Percentiles rank a stretch among this genome's conserved stretches.
Evolutionary conservation across 37 sponge, comb jelly and placozoan genomes (phyloP).

Genomic region (Axinella damicornis): DNA sequence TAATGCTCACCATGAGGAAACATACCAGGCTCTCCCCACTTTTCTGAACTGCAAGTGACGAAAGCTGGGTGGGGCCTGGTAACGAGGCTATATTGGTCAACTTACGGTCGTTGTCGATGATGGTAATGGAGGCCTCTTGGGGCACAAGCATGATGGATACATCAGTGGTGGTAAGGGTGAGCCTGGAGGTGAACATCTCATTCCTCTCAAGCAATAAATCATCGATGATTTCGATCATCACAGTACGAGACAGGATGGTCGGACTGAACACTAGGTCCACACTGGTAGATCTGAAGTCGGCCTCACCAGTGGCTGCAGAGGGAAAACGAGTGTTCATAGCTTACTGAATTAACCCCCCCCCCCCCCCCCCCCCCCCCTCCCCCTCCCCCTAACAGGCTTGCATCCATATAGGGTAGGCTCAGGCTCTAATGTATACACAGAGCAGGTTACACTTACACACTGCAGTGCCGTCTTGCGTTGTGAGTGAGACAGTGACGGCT

Average conservation of each 20-base stretch:
- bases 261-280: background rate
- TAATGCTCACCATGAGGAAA: too few relatives aligned
- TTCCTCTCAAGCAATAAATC: background rate
- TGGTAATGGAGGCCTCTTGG: constrained; percentile 2
- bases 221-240: background rate
- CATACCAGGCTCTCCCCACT: too few relatives aligned
- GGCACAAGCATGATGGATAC: background rate
- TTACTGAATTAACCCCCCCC: background rate
- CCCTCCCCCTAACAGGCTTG: too few relatives aligned
- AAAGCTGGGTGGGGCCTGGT: too few relatives aligned
- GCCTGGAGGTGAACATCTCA: background rate
- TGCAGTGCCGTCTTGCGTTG: constrained; percentile 17
- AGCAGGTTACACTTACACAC: constrained; percentile 22
- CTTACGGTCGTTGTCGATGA: constrained; percentile 37
- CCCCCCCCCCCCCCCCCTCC: background rate
- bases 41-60: too few relatives aligned
- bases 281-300: background rate
- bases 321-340: too few relatives aligned
- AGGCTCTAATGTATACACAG: too few relatives aligned
- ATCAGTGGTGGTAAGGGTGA: constrained; percentile 3
- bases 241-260: background rate
- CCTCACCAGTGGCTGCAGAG: background rate
- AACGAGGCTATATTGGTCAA: background rate
- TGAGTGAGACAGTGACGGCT: background rate
- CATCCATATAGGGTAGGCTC: too few relatives aligned